Evolutionary conservation across 2,113 vertebrate species (phyloP), one percentile per base, ranked within the genome.

Genomic region (Rhinogobius similis): DNA sequence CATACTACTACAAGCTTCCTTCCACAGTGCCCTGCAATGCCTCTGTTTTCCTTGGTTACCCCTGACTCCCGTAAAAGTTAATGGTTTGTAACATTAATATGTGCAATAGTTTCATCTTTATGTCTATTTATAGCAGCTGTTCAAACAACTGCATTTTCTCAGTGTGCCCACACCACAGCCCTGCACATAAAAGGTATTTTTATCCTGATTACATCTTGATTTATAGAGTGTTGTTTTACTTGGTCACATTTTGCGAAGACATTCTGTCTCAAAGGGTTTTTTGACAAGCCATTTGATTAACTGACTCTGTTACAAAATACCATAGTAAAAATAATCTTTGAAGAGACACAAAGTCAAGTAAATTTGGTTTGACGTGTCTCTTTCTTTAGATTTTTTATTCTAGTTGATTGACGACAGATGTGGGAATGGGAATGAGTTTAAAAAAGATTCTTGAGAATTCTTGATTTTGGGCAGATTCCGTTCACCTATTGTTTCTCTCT

Each of bases 371-470:
- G 91, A 94, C 93, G 88, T 94, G 90, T 88, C 92, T 86, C 77
- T 93, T 93, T 87, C 91, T 79, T 77, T 72, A 66, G 90, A 77
- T 65, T 75, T 90, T 89, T 91, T 92, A 90, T 93, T 93, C 86
- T 68, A 71, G 64, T 82, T 95, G 94, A 96, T 95, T 91, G 84
- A 84, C 95, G 92, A 93, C 94, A 96, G 94, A 95, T 96, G 94
- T 94, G 90, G 91, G 86, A 82, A 75, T 70, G 68, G 64, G 67
- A 76, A 76, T 68, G 66, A 67, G 76, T 66, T 74, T 27, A 27
- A 44, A 73, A 82, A 83, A 87, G 70, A 81, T 90, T 88, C 76
- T 81, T 87, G 58, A 52, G 52, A 80, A 76, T 91, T 81, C 66
- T 55, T 36, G 73, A 76, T 80, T 75, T 83, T 77, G 56, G 81